Conservation (phyloP, 2,113 vertebrate species). For the Anguilla rostrata region DNA sequence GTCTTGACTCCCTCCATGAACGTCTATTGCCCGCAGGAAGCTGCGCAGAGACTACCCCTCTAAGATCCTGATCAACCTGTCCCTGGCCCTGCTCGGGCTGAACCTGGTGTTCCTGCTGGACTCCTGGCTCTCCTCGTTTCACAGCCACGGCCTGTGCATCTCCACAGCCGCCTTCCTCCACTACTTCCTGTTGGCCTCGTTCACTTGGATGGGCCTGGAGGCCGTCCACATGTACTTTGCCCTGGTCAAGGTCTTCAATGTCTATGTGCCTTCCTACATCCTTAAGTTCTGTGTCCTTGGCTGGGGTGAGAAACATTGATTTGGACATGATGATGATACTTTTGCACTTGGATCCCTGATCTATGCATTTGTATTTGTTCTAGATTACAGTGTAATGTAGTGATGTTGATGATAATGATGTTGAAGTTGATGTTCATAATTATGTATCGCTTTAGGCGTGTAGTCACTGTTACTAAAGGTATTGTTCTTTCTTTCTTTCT, state of each 20-base stretch:
- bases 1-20: background rate
- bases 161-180: conserved; percentile 67
- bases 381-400: background rate
- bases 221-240: conserved; percentile 86
- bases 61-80: conserved; percentile 87
- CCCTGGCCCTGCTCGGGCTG: conserved; percentile 76
- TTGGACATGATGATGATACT: background rate
- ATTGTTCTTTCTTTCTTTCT: background rate
- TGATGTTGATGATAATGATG: background rate
- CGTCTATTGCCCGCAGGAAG: conserved; percentile 63
- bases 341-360: too few species aligned
- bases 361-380: too few species aligned
- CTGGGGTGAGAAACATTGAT: conserved; percentile 77
- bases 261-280: conserved; percentile 82
- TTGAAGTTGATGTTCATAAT: background rate
- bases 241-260: conserved; percentile 87
- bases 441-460: background rate
- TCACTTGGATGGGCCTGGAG: conserved; percentile 89
- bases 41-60: conserved; percentile 81
- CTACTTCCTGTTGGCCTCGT: conserved; percentile 84
- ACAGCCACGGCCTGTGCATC: conserved; percentile 68
- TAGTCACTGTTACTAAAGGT: background rate
- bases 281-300: conserved; percentile 83
- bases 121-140: conserved; percentile 79
- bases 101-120: conserved; percentile 81